Conservation (phyloP, 2,888 invertebrate species). For the Venusia cambrica region DNA sequence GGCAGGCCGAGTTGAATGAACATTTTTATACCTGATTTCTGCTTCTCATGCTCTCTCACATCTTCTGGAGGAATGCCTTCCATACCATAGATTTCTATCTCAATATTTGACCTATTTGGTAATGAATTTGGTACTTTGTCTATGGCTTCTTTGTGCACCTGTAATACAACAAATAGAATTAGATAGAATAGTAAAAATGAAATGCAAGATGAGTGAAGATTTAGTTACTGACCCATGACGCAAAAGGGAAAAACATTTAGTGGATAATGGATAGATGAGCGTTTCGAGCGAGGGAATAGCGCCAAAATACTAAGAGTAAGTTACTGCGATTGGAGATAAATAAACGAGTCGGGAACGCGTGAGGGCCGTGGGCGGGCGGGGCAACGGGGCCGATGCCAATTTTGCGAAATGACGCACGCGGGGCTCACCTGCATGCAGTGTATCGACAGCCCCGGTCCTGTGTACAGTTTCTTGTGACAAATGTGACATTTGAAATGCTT, state of each 20-base stretch:
- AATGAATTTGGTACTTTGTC: conserved; percentile 99
- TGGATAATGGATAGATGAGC: conserved; percentile 49
- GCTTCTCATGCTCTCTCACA: conserved; percentile 95
- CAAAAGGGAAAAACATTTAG: conserved; percentile 48
- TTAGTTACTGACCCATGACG: conserved; percentile 36
- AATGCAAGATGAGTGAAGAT: conserved; percentile 1
- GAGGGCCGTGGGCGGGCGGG: conserved; percentile 60
- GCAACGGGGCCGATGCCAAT: conserved; percentile 57
- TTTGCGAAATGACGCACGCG: conserved; percentile 54
- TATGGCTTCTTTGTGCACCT: conserved; percentile 99
- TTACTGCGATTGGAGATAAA: conserved; percentile 56
- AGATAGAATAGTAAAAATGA: background rate
- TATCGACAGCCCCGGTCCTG: conserved; percentile 98
- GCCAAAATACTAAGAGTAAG: conserved; percentile 70
- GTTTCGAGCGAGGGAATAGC: conserved; percentile 55
- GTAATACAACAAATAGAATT: conserved; percentile 40
- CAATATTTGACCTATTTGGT: conserved; percentile 98
- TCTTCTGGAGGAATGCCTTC: conserved; percentile 99
- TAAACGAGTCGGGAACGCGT: conserved; percentile 57
- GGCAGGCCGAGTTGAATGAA: conserved; percentile 44
- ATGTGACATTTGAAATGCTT: conserved; percentile 99
- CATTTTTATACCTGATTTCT: conserved; percentile 83
- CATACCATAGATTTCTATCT: conserved; percentile 99
- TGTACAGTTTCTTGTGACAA: conserved; percentile 99
- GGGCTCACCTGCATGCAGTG: conserved; percentile 97